Percentiles rank a stretch among this genome's conserved stretches.
phyloP scores from a whole-genome alignment of 1,140 invertebrate genomes.

The Eufriesea mexicana region DNA sequence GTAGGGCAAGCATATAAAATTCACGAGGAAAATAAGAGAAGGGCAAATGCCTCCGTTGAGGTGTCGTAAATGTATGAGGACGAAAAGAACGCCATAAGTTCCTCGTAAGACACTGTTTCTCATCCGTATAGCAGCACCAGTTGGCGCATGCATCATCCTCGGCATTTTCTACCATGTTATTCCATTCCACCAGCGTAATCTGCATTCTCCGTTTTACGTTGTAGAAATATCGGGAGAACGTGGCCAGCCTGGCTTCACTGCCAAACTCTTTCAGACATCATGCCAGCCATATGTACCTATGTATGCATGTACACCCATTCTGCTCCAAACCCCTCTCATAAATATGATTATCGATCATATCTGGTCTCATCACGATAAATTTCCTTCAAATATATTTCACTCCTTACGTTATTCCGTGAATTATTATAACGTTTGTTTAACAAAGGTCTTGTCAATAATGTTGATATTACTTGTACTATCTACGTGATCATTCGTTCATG shows the following conservation, averaged over 20 bases:
- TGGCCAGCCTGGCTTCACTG: conserved; percentile 60
- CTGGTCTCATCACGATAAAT: background rate
- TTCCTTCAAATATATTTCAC: background rate
- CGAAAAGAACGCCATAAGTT: conserved; percentile 44
- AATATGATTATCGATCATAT: conserved; percentile 58
- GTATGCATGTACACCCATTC: background rate
- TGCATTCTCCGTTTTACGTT: conserved; percentile 67
- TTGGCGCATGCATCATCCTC: conserved; percentile 70
- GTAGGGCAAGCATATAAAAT: background rate
- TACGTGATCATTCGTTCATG: too few species aligned
- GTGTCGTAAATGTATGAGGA: conserved; percentile 40
- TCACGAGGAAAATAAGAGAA: background rate
- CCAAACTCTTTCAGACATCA: conserved; percentile 66
- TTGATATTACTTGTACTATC: background rate
- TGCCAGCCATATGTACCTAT: conserved; percentile 1
- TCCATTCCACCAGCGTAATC: conserved; percentile 69
- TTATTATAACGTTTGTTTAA: background rate
- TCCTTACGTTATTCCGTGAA: background rate
- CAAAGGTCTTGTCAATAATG: background rate
- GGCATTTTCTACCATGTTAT: conserved; percentile 66
- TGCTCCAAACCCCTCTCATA: conserved; percentile 2
- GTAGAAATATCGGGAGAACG: conserved; percentile 72
- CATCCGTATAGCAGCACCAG: conserved; percentile 66
- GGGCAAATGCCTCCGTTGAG: conserved; percentile 25
- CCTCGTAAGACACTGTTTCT: conserved; percentile 62